These are phyloP conservation scores for Atta cephalotes DNA, from an alignment of 1,140 invertebrate genomes.

Conservation along the genomic window DNA sequence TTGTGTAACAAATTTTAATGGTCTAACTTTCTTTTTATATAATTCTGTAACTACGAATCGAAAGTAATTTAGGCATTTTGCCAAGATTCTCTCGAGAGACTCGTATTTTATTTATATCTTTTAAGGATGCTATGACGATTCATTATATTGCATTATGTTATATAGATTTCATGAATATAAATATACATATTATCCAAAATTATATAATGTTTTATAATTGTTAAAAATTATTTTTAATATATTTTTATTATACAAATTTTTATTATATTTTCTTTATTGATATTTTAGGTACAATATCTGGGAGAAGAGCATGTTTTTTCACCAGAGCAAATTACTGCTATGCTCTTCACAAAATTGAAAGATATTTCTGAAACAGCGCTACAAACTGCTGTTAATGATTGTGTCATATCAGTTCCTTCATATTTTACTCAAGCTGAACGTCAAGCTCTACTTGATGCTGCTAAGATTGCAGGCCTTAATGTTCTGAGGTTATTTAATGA, in stretches of 20 bases:
- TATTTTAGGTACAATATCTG: slow-evolving; percentile 93
- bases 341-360: slow-evolving; percentile 99
- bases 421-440: slow-evolving; percentile 98
- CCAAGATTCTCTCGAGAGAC: slow-evolving; percentile 58
- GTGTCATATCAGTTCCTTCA: slow-evolving; percentile 98
- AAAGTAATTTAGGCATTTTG: slow-evolving; percentile 68
- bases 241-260: background rate
- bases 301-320: slow-evolving; percentile 94
- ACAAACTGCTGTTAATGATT: slow-evolving; percentile 97
- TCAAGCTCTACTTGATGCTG: slow-evolving; percentile 95
- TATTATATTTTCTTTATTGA: background rate
- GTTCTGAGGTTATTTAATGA: slow-evolving; percentile 98
- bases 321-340: slow-evolving; percentile 98
- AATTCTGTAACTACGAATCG: slow-evolving; percentile 43
- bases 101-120: slow-evolving; percentile 76
- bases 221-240: slow-evolving; percentile 8
- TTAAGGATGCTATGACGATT: slow-evolving; percentile 45
- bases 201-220: background rate
- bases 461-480: slow-evolving; percentile 95
- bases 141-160: slow-evolving; percentile 9
- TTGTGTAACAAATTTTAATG: background rate
- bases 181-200: background rate
- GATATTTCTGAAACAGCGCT: slow-evolving; percentile 95
- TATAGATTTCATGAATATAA: background rate
- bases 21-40: slow-evolving; percentile 3